Conservation (phyloP, 2,113 vertebrate genomes). For the Hiodon tergisus region DNA sequence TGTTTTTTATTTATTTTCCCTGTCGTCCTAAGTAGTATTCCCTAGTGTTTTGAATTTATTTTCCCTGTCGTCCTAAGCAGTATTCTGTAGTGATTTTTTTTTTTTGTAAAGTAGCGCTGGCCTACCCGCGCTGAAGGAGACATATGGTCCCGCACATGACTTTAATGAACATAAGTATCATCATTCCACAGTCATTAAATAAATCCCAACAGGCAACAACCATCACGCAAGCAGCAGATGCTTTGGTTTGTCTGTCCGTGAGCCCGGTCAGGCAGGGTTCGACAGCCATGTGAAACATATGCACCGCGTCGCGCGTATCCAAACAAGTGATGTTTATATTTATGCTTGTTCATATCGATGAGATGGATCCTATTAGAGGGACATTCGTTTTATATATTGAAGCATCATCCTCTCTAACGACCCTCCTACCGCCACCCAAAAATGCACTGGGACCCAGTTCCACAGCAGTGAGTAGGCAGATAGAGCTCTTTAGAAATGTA, state of each 20-base stretch:
- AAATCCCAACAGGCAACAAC: background rate
- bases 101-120: background rate
- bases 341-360: background rate
- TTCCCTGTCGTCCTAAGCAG: background rate
- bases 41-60: too few relatives aligned
- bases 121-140: background rate
- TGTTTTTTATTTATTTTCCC: too few relatives aligned
- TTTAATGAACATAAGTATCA: background rate
- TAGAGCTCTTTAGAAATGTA: slow-evolving; percentile 34
- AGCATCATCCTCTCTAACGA: slow-evolving; percentile 16
- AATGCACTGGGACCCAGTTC: background rate
- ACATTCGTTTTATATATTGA: background rate
- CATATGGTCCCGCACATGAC: background rate
- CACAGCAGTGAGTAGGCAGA: background rate
- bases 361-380: background rate
- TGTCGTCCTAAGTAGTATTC: too few relatives aligned
- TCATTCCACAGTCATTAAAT: background rate
- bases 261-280: background rate
- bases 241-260: background rate
- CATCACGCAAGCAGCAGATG: background rate
- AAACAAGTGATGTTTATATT: too few relatives aligned
- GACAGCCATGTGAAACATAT: background rate
- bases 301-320: too few relatives aligned
- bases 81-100: background rate
- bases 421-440: slow-evolving; percentile 17